These are phyloP conservation scores for Teleogryllus oceanicus DNA, from an alignment of 2,888 invertebrate genomes.

Conservation along the genomic window DNA sequence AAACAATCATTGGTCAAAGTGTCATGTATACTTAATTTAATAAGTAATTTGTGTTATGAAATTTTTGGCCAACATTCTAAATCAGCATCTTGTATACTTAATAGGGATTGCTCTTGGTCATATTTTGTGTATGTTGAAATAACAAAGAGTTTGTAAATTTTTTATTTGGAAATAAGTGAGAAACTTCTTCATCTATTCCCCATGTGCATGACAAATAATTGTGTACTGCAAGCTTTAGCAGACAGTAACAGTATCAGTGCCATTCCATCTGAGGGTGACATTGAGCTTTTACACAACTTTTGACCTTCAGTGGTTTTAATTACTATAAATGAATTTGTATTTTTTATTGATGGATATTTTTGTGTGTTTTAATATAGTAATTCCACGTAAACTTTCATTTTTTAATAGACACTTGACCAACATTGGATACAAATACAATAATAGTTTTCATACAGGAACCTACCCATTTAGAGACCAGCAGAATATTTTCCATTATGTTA, in stretches of 20 bases:
- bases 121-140: neutral
- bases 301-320: slow-evolving; percentile 12
- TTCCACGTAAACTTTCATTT: slow-evolving; percentile 24
- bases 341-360: slow-evolving; percentile 24
- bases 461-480: slow-evolving; percentile 27
- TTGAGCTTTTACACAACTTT: slow-evolving; percentile 25
- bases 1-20: slow-evolving; percentile 28
- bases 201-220: slow-evolving; percentile 25
- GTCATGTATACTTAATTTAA: slow-evolving; percentile 4
- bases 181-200: slow-evolving; percentile 12
- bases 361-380: slow-evolving; percentile 25
- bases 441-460: slow-evolving; percentile 19
- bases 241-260: slow-evolving; percentile 11
- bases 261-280: slow-evolving; percentile 26
- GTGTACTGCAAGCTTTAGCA: neutral
- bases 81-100: neutral
- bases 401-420: slow-evolving; percentile 31
- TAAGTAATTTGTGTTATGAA: neutral
- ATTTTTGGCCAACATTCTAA: slow-evolving; percentile 19
- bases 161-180: slow-evolving; percentile 3
- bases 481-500: slow-evolving; percentile 30
- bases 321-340: slow-evolving; percentile 11
- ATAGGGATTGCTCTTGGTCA: neutral
- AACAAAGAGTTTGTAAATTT: neutral
- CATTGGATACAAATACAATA: slow-evolving; percentile 23